Evolutionary conservation across 2,113 vertebrate genomes (phyloP).

Genomic region (Fregetta grallaria): DNA sequence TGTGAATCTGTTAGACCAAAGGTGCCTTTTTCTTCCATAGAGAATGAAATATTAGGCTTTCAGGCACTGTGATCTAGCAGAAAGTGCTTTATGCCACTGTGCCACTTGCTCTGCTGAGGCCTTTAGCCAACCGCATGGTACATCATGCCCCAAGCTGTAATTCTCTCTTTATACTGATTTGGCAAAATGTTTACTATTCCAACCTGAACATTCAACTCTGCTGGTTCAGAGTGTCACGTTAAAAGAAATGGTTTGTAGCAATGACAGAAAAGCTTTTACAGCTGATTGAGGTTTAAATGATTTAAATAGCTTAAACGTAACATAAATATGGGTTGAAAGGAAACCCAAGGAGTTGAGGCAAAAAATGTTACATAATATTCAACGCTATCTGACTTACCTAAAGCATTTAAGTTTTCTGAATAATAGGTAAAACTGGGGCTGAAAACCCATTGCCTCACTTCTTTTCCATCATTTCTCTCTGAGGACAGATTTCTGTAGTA

Average conservation of each 20-base stretch:
- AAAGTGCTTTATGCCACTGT: neutral
- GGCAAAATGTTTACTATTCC: accelerated
- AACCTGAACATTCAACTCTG: neutral
- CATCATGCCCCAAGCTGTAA: neutral
- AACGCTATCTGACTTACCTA: neutral
- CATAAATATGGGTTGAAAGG: neutral
- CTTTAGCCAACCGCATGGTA: accelerated
- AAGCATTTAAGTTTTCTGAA: neutral
- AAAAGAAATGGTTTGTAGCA: neutral
- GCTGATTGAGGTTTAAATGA: neutral
- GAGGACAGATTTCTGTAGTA: neutral
- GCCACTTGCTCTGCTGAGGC: accelerated
- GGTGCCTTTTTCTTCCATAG: accelerated
- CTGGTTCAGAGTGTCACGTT: neutral
- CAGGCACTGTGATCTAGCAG: neutral
- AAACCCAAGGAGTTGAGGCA: neutral
- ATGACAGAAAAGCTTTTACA: neutral
- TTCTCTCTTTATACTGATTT: neutral
- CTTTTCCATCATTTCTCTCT: neutral
- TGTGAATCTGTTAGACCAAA: neutral
- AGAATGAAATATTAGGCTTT: neutral
- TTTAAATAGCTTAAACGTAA: neutral
- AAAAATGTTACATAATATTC: neutral
- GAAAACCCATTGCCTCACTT: neutral
- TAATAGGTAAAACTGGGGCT: neutral